Evolutionary conservation across 2,888 invertebrate species (phyloP), one percentile per base, ranked within the genome.

Genomic region (Rugalucina vietnamica): DNA sequence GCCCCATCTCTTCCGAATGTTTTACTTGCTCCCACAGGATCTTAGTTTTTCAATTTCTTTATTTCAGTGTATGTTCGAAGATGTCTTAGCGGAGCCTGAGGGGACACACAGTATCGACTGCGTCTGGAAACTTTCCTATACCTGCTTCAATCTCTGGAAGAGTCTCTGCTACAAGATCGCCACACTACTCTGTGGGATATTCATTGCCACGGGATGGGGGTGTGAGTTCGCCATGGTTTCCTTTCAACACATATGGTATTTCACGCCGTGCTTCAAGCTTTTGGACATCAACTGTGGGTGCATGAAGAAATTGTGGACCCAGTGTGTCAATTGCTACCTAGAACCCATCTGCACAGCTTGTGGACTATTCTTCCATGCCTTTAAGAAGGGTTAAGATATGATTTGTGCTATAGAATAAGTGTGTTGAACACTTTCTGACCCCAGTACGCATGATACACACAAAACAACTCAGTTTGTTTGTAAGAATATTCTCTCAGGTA

Each of bases 81-180:
- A 89, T 74, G 81, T 91, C 1, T 65, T 92, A 0, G 93, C 86
- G 0, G 93, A 93, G 74, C 93, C 93, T 0, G 93, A 92, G 10
- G 91, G 91, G n/a, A 88, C 90, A 24, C 92, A 91, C 80, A 91
- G 91, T 69, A 86, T 97, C 0, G 97, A 97, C 93, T 97, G 97
- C 94, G 96, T 97, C 54, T 97, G 97, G 97, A 95, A 96, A n/a
- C 95, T 96, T 71, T 96, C 97, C 91, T 95, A 96, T 91, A 85
- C 72, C 4, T 91, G 97, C 94, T 97, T 97, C 95, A 96, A 96
- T 70, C 95, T 96, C 90, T 96, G 97, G 39, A 96, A 96, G 89
- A 96, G 96, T 93, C 96, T 96, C 93, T 97, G 97, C 94, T 97
- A 97, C 95, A 96, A 96, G n/a, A 93, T 96, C 72, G 95, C 97